Base-by-base conservation (phyloP, 2,888 invertebrate species). In the Synanthedon tipuliformis region DNA sequence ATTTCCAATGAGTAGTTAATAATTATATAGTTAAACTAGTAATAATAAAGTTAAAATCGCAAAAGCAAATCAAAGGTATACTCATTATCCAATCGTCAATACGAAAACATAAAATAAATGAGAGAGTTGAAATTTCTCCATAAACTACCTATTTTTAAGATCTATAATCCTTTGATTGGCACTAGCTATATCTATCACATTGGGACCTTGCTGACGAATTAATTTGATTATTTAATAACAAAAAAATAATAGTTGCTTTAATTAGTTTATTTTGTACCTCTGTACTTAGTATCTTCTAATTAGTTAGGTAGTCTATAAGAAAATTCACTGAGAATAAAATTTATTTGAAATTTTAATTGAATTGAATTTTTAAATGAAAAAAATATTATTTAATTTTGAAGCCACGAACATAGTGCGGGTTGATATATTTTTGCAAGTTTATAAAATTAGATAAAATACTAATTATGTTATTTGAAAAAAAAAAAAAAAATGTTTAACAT, bases 101-200 rank as follows among this genome's bases (percentile, higher is more conserved):
- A 45, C 13, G 13, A 13, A 45, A 45, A n/a, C 4, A 15, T n/a
- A 45, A 45, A 45, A 5, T 15, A n/a, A 45, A 48, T 2, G 11
- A 51, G 34, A 40, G 16, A 53, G 12, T 34, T 50, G 27, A 51
- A 50, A 51, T 51, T 54, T 50, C 40, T 51, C 50, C 45, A 16
- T 34, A 13, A 53, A 51, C 50, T 53, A 54, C 54, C 4, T 45
- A 45, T 45, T n/a, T 45, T 13, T 45, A 45, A n/a, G 45, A 16
- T 49, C 49, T 49, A 49, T 49, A 49, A 16, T 18, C 16, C 49
- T 49, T 49, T 68, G 61, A 71, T 84, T 83, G 85, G 84, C 84
- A 84, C 85, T 80, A 81, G 68, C 77, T 83, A 78, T 72, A 57
- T 69, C 78, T 81, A 83, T 84, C 84, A 83, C 83, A 81, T 72